phyloP scores from a whole-genome alignment of 2,888 invertebrate species.

The Drosophila buzzatii region DNA sequence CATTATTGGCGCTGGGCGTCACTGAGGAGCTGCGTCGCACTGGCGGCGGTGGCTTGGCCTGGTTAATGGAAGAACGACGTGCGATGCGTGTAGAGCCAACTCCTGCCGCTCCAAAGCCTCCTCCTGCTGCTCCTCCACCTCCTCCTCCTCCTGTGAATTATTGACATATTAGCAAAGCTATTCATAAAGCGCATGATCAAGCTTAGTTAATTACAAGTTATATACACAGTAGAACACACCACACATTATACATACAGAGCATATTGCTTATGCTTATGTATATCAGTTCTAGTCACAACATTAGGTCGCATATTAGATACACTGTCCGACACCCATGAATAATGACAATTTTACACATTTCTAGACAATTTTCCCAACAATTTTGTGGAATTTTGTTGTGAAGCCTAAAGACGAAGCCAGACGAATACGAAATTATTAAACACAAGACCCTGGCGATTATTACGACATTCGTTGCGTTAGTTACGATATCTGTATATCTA shows the following conservation, averaged over 20 bases:
- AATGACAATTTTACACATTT: background rate
- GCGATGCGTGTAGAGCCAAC: constrained; percentile 83
- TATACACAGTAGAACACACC: constrained; percentile 67
- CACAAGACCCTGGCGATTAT: constrained; percentile 11
- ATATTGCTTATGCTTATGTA: background rate
- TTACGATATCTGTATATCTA: constrained; percentile 2
- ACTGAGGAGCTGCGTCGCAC: constrained; percentile 91
- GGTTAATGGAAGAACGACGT: constrained; percentile 85
- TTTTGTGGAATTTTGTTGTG: background rate
- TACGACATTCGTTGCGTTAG: constrained; percentile 7
- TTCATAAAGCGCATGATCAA: background rate
- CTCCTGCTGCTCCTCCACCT: constrained; percentile 37
- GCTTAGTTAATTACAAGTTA: constrained; percentile 56
- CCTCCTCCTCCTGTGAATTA: constrained; percentile 62
- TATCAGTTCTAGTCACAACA: constrained; percentile 41
- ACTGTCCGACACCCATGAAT: constrained; percentile 4
- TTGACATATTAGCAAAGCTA: constrained; percentile 11
- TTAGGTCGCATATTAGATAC: constrained; percentile 21
- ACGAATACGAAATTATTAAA: background rate
- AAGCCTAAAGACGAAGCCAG: constrained; percentile 24
- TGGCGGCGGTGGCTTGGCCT: constrained; percentile 92
- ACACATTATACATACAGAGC: constrained; percentile 4
- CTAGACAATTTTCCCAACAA: constrained; percentile 6
- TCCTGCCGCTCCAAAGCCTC: constrained; percentile 35
- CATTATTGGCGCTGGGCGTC: constrained; percentile 84